A percentile compares a stretch with the other conserved stretches of the same genome.
Evolutionary conservation across 1,140 invertebrate genomes (phyloP).

Genomic region (Drosophila asahinai): DNA sequence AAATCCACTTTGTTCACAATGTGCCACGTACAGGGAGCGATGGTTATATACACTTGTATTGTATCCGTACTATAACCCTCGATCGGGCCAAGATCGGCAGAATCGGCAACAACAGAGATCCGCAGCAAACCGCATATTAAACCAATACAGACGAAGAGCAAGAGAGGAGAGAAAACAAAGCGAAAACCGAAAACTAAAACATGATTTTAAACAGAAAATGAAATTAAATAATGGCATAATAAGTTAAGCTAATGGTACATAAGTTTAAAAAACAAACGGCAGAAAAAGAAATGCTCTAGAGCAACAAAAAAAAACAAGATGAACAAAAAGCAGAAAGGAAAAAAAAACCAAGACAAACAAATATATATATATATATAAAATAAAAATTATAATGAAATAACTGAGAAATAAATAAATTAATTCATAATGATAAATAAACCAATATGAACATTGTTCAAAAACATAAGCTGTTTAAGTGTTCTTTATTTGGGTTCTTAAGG

Average conservation of each 20-base stretch:
- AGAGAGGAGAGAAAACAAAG: constrained; percentile 14
- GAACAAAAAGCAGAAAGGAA: constrained; percentile 36
- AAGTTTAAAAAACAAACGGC: constrained; percentile 80
- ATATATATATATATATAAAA: constrained; percentile 70
- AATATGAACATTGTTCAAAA: constrained; percentile 85
- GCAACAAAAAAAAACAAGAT: constrained; percentile 67
- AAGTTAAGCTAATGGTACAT: constrained; percentile 83
- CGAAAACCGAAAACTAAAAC: constrained; percentile 61
- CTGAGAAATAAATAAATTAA: constrained; percentile 84
- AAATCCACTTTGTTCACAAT: constrained; percentile 64
- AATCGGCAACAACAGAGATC: constrained; percentile 42
- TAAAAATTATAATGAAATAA: constrained; percentile 83
- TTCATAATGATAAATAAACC: constrained; percentile 84
- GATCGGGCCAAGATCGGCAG: constrained; percentile 47
- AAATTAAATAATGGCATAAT: constrained; percentile 82
- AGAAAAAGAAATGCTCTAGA: constrained; percentile 78
- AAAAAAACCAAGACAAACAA: constrained; percentile 73
- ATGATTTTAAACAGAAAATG: constrained; percentile 77
- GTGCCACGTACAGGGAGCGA: constrained; percentile 58
- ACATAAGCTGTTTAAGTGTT: constrained; percentile 36
- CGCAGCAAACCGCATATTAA: constrained; percentile 45
- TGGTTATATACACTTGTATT: constrained; percentile 7
- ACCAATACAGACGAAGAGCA: constrained; percentile 14
- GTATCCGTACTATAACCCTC: constrained; percentile 17
- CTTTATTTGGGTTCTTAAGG: neutral